Evolutionary conservation across 2,797 vertebrate species (phyloP).

Genomic region (Sylvia borin): DNA sequence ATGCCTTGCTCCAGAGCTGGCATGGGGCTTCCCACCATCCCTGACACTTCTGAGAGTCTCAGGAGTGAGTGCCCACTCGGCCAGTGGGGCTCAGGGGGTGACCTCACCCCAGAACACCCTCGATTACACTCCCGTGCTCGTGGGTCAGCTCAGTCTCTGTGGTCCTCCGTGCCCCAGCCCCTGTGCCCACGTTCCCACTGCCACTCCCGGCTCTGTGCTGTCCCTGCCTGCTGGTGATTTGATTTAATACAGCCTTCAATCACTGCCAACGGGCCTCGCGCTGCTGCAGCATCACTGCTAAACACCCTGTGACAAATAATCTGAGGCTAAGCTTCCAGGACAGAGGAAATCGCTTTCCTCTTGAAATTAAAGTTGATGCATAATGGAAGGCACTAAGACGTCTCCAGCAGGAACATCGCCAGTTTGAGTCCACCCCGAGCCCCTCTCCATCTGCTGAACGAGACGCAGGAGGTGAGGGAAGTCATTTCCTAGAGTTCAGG

Average conservation of each 20-base stretch:
- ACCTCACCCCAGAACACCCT: accelerated
- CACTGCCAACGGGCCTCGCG: neutral
- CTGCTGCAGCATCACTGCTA: neutral
- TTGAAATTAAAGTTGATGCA: constrained; percentile 64
- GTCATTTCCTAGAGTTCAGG: constrained; percentile 58
- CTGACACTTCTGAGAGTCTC: accelerated
- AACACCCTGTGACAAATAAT: constrained; percentile 46
- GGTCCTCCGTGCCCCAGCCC: neutral
- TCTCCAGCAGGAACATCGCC: constrained; percentile 55
- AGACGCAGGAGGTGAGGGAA: neutral
- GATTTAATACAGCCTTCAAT: neutral
- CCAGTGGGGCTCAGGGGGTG: neutral
- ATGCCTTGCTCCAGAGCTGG: neutral
- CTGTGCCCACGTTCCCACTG: accelerated
- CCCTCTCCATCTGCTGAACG: neutral
- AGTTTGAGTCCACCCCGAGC: neutral
- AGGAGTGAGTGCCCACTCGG: accelerated
- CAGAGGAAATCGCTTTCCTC: constrained; percentile 55
- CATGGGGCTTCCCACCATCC: neutral
- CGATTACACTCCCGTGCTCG: accelerated
- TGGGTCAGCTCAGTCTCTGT: neutral
- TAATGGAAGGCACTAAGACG: constrained; percentile 56
- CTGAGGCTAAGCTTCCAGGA: constrained; percentile 61
- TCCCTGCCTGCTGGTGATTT: neutral
- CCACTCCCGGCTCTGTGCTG: neutral